Conservation (phyloP, 1,140 invertebrate genomes). For the Acromyrmex charruanus region DNA sequence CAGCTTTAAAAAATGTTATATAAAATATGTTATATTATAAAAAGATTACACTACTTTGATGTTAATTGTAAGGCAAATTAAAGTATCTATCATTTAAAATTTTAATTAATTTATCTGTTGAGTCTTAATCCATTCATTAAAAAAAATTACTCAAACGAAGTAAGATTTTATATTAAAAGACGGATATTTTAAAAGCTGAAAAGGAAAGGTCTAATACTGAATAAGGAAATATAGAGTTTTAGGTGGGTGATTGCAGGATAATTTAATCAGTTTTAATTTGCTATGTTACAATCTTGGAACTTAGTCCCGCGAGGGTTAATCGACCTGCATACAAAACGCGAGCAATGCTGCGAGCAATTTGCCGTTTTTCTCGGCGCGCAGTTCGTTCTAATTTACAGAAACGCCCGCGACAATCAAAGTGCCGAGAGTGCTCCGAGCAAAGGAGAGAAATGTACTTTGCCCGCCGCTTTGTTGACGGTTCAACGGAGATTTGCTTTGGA, state of each 20-base stretch:
- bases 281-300: conserved; percentile 6
- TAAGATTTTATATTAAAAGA: background rate
- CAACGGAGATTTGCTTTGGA: conserved; percentile 61
- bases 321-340: conserved; percentile 54
- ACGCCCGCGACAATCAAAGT: conserved; percentile 58
- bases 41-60: background rate
- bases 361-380: conserved; percentile 52
- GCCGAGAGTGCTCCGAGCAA: conserved; percentile 37
- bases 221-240: background rate
- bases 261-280: conserved; percentile 29
- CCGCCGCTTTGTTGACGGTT: conserved; percentile 59
- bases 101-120: background rate
- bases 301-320: conserved; percentile 46
- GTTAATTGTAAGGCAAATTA: background rate
- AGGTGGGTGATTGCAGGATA: background rate
- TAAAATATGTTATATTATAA: background rate
- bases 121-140: conserved; percentile 7
- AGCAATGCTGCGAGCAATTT: conserved; percentile 52
- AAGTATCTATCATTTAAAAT: conserved; percentile 1
- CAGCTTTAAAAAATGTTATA: background rate
- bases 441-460: conserved; percentile 60
- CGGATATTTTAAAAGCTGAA: background rate
- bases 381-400: conserved; percentile 57
- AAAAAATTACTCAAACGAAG: background rate
- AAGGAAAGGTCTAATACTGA: background rate